phyloP scores from a whole-genome alignment of 2,113 vertebrate genomes.

The Protobothrops flavoviridis region DNA sequence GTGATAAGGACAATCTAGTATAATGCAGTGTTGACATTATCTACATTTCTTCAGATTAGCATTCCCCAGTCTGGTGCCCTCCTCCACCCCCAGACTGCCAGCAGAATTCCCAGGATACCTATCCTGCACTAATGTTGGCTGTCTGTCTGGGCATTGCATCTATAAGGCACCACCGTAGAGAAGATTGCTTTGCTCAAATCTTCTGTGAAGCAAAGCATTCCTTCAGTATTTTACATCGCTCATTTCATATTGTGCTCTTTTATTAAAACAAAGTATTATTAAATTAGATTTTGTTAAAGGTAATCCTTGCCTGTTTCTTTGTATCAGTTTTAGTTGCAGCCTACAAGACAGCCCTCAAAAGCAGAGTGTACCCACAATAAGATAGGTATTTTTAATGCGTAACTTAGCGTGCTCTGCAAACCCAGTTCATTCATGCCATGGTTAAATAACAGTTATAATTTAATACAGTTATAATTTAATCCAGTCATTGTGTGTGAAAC shows the following conservation, averaged over 20 bases:
- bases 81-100: neutral
- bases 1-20: neutral
- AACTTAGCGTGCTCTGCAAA: neutral
- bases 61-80: neutral
- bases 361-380: neutral
- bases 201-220: neutral
- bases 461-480: neutral
- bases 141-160: neutral
- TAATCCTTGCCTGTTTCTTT: neutral
- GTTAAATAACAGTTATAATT: neutral
- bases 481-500: neutral
- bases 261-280: neutral
- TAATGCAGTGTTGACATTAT: neutral
- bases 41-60: neutral
- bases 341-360: neutral
- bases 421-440: neutral
- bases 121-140: neutral
- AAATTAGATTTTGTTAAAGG: neutral
- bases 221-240: neutral
- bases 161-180: neutral
- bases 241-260: neutral
- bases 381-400: neutral
- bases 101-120: neutral
- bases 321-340: neutral
- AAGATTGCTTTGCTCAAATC: neutral